phyloP scores from a whole-genome alignment of 2,797 vertebrate species.

The Anguilla megastoma region DNA sequence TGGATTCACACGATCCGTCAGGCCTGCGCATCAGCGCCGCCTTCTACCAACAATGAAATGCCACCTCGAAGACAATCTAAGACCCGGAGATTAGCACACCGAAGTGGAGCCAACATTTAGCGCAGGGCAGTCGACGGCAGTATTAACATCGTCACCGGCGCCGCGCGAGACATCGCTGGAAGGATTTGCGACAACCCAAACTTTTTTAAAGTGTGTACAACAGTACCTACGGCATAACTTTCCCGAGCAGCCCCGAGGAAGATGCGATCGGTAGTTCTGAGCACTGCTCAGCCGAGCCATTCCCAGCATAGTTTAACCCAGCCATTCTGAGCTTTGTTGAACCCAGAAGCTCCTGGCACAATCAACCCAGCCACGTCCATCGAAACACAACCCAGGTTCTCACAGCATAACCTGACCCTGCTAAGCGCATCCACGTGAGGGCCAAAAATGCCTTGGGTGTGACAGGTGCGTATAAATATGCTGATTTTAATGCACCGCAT shows the following conservation, averaged over 20 bases:
- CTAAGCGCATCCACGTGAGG: neutral
- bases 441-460: no score
- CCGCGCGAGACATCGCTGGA: neutral
- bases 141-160: neutral
- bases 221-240: neutral
- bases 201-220: neutral
- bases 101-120: neutral
- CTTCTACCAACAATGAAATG: neutral
- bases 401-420: neutral
- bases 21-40: neutral
- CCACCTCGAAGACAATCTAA: neutral
- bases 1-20: neutral
- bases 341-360: neutral
- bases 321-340: no score
- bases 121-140: neutral
- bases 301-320: neutral
- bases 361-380: neutral
- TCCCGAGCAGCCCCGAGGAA: neutral
- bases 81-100: neutral
- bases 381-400: neutral
- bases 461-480: no score
- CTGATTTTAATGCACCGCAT: no score
- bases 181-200: neutral
- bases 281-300: neutral
- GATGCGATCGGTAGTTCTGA: neutral